A percentile compares a stretch with the other conserved stretches of the same genome.
phyloP scores from a whole-genome alignment of 1,140 invertebrate genomes.

The Copidosoma floridanum region DNA sequence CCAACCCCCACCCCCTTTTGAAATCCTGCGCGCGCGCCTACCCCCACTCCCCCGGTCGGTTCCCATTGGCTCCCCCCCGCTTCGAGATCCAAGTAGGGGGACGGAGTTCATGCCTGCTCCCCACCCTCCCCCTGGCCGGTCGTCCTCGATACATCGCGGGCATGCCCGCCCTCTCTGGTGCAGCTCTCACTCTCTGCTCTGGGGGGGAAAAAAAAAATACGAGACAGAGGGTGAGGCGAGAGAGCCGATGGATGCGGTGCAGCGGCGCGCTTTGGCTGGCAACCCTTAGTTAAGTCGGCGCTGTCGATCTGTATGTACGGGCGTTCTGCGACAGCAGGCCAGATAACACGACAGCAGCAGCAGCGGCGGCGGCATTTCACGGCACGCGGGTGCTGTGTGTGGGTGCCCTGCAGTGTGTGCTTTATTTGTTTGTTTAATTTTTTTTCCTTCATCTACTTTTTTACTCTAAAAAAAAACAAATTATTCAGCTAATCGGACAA shows the following conservation, averaged over 20 bases:
- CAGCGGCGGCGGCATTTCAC: background rate
- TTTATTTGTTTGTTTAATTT: no score
- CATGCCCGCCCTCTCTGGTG: no score
- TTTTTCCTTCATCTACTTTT: no score
- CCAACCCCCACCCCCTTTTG: background rate
- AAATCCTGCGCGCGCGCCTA: background rate
- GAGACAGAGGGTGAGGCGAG: slow-evolving; percentile 34
- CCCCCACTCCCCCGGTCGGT: background rate
- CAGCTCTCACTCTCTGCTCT: slow-evolving; percentile 16
- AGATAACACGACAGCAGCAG: background rate
- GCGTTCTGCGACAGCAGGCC: no score
- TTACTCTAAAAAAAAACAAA: no score
- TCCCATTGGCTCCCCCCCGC: background rate
- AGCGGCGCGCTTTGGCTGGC: slow-evolving; percentile 29
- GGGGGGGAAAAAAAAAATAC: no score
- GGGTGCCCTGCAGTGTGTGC: no score
- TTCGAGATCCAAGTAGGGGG: background rate
- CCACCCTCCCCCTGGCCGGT: background rate
- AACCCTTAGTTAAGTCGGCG: slow-evolving; percentile 25
- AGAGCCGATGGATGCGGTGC: slow-evolving; percentile 36
- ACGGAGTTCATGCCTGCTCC: background rate
- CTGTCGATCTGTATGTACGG: slow-evolving; percentile 17
- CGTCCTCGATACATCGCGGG: background rate
- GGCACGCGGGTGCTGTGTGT: background rate
- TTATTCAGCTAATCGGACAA: no score